These are phyloP conservation scores for Vandiemenella viatica DNA, from an alignment of 2,888 invertebrate species.

Conservation along the genomic window DNA sequence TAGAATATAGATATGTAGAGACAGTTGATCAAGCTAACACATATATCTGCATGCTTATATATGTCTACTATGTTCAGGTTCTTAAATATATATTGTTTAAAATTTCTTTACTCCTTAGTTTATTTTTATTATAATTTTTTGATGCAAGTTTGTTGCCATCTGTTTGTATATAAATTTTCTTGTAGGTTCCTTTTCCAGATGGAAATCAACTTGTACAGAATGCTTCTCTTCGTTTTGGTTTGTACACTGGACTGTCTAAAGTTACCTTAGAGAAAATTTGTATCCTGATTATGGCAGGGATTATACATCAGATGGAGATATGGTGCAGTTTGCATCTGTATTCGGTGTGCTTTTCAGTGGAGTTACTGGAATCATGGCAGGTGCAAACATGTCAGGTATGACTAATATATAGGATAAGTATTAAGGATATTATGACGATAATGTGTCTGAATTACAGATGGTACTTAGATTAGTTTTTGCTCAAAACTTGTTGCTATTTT, in stretches of 20 bases:
- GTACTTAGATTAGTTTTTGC: background rate
- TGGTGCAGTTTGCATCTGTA: constrained; percentile 79
- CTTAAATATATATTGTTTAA: no score
- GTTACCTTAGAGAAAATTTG: constrained; percentile 66
- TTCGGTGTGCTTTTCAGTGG: constrained; percentile 97
- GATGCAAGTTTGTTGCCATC: no score
- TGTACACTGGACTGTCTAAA: constrained; percentile 66
- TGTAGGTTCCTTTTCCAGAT: constrained; percentile 59
- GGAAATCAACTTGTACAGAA: constrained; percentile 50
- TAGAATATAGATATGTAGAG: no score
- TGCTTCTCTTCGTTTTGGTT: constrained; percentile 33
- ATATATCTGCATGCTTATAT: no score
- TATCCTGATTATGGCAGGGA: constrained; percentile 55
- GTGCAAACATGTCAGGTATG: constrained; percentile 92
- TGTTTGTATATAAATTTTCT: no score
- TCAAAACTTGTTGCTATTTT: background rate
- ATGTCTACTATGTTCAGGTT: no score
- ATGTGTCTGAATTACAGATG: background rate
- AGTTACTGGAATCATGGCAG: constrained; percentile 98
- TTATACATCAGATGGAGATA: constrained; percentile 53
- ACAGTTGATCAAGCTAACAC: no score
- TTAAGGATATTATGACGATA: background rate
- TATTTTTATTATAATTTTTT: no score
- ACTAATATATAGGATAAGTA: constrained; percentile 9
- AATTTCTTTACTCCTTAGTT: no score